Base-by-base conservation (phyloP, 2,888 invertebrate genomes). In the Nomada goodeniana region DNA sequence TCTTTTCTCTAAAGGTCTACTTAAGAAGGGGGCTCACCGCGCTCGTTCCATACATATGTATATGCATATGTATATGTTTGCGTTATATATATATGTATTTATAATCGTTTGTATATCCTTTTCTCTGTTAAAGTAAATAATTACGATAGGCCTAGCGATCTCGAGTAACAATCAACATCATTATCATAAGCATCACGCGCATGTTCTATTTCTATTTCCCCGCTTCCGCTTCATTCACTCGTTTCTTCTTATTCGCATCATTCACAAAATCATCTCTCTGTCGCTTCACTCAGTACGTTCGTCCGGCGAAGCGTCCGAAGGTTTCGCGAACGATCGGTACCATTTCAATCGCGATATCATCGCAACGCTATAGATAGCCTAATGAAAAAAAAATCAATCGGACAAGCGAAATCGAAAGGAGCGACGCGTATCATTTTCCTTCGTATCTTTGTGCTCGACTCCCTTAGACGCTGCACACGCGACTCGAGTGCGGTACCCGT, bases 81-180 rank as follows among this genome's bases (percentile, higher is more conserved):
- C 63, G 9, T 73, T 74, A 68, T 73, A 70, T 63, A 42, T 73
- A 74, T 69, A 78, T 61, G 50, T 86, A 83, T 81, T 81, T 85
- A 78, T 79, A 81, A 79, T 76, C 68, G 72, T 84, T 60, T 68
- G 72, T 76, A 86, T 71, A 70, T 76, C 20, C 68, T 26, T 26
- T 59, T 60, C 76, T 60, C 71, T 71, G 63, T 77, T 68, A 55
- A 73, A 74, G 83, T 73, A 80, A 84, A 69, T 61, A 67, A 77
- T 87, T 80, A 84, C 74, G 76, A 84, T 87, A 87, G 86, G 87
- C 86, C 87, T 86, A 85, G 83, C 76, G 75, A 85, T 87, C 69
- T 83, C 85, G 80, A 76, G 60, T 78, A 68, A 57, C 73, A 67
- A 60, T 73, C 70, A 61, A 44, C 44, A 63, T 71, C 36, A 18